Conservation (phyloP, 2,113 vertebrate species). For the Platysteira castanea region DNA sequence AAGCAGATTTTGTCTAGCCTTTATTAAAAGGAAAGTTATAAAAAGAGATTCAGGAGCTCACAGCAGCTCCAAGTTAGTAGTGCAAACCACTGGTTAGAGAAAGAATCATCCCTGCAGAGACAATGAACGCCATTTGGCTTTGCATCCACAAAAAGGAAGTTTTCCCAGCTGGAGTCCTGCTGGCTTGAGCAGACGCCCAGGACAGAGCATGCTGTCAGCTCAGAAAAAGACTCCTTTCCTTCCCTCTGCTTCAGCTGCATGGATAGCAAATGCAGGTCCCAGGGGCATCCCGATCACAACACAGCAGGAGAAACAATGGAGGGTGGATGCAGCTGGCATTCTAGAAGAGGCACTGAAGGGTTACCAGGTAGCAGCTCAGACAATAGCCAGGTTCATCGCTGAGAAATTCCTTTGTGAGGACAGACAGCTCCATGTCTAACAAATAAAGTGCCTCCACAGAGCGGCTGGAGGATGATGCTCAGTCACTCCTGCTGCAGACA, state of each 20-base stretch:
- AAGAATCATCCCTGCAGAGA: conserved; percentile 55
- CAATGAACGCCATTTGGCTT: background rate
- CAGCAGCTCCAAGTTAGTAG: conserved; percentile 42
- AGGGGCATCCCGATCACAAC: background rate
- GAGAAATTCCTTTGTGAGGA: background rate
- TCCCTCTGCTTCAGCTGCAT: background rate
- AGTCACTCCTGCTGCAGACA: background rate
- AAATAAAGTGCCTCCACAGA: background rate
- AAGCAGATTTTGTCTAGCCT: background rate
- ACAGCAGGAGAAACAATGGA: background rate
- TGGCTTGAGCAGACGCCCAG: background rate
- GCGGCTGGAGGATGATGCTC: background rate
- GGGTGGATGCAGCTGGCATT: background rate
- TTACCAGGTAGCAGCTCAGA: conserved; percentile 30
- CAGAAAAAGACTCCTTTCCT: background rate
- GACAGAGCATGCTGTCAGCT: background rate
- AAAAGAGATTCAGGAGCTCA: conserved; percentile 44
- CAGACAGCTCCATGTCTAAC: background rate
- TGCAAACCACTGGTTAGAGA: conserved; percentile 57
- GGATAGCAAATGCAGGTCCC: background rate
- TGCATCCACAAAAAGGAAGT: background rate
- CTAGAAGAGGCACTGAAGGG: conserved; percentile 55
- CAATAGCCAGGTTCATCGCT: background rate
- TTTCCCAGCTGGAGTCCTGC: background rate
- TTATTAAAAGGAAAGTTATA: conserved; percentile 69